Evolutionary conservation across 2,113 vertebrate genomes (phyloP), one percentile per base, ranked within the genome.

Genomic region (Ariopsis seemanni): DNA sequence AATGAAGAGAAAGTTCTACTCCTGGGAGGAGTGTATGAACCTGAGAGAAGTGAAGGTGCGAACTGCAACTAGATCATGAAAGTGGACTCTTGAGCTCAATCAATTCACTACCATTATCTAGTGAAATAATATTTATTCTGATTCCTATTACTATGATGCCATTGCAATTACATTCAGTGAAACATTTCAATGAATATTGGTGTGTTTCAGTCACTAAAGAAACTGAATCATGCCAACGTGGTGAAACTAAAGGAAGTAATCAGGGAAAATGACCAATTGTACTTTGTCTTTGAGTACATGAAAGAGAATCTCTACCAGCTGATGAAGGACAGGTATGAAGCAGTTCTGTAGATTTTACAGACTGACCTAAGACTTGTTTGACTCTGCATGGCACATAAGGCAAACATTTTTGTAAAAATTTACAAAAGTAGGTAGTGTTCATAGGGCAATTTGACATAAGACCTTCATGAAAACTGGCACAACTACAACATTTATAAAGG

Each of bases 211-310:
- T 99, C 98, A 84, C 94, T 99, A 90, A 99, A 99, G 95, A 99
- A 99, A 91, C 96, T 99, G 87, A 99, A 98, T 94, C 98, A 99
- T 91, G 97, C 97, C 11, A 99, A 99, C 80, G 96, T 99, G 84
- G 97, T 99, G 91, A 99, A 99, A 92, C 90, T 99, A 84, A 99
- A 99, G 93, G 98, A 99, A 94, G 98, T 99, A 34, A 98, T 99
- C 93, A 93, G 98, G 94, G 98, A 99, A 95, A 99, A 99, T 85
- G 97, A 99, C 90, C 97, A 99, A 82, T 97, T 99, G 89, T 99
- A 99, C 94, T 99, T 99, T 94, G 95, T 99, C 82, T 99, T 99
- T 95, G 98, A 99, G 91, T 99, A 99, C 91, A 99, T 99, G 98
- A 99, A 99, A 93, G 98, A 99, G 93, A 99, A 99, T 88, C 97